Evolutionary conservation across 2,797 vertebrate species (phyloP), one percentile per base, ranked within the genome.

Genomic region (Onychomys arenicola): DNA sequence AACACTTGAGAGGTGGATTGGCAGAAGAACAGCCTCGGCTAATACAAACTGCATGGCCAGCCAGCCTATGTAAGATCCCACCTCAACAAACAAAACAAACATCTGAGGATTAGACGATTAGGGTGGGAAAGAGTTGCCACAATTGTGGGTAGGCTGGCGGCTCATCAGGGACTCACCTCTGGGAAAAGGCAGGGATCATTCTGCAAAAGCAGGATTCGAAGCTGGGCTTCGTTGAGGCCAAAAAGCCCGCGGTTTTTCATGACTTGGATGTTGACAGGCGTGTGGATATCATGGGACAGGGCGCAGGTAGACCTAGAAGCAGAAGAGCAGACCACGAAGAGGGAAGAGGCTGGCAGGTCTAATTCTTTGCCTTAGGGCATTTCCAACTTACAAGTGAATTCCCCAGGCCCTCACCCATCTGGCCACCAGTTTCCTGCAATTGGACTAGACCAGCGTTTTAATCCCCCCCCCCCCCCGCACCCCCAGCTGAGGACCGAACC

Each of bases 121-220:
- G 82, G 19, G 19, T 37, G 37, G 63, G 4, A 34, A 43, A 89
- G 34, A 34, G 29, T 19, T 67, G 27, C 6, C 88, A 78, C 37
- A 52, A 82, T 82, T n/a, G 63, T 73, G 43, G 27, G 0, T 1
- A 17, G 3, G 34, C 57, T 34, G 34, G 32, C 2, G 4, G 34
- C 63, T 19, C 29, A 29, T 5, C 11, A 32, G 34, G 3, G 90
- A 98, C 99, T 96, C 83, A 99, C 99, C 98, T 99, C 99, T 59
- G 99, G 99, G 55, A 99, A 98, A 89, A 99, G 98, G 65, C 97
- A 99, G 0, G 99, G 98, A 93, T 99, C 99, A 0, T 99, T 99
- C 63, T 99, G 99, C 87, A 99, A 98, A 94, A 99, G 99, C 55
- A 99, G 98, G 85, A 99, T 98, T 97, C 99, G 99, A 75, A 99